Percentiles rank a stretch among this genome's conserved stretches.
These are phyloP conservation scores for Hemibagrus guttatus DNA, from an alignment of 2,797 vertebrate genomes.

Conservation along the genomic window DNA sequence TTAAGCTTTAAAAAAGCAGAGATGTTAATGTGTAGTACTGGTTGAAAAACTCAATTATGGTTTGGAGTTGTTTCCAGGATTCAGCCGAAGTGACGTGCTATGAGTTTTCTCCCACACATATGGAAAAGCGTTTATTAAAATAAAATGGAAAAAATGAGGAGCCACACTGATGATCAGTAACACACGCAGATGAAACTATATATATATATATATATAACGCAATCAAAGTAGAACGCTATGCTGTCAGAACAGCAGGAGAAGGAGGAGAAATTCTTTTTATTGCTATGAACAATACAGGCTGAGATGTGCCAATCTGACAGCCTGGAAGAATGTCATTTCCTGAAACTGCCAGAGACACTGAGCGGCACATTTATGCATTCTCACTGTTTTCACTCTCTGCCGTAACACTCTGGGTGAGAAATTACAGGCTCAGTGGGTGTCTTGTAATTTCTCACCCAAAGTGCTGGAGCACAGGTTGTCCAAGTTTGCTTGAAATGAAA, in stretches of 20 bases:
- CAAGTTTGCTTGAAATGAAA: neutral
- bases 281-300: slow-evolving; percentile 1
- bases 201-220: neutral
- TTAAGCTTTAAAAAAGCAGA: neutral
- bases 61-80: neutral
- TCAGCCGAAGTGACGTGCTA: too few relatives aligned
- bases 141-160: neutral
- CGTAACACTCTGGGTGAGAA: slow-evolving; percentile 7
- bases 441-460: slow-evolving; percentile 14
- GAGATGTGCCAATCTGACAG: slow-evolving; percentile 17
- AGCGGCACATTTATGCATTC: neutral
- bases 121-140: neutral
- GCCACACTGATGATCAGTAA: neutral
- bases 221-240: neutral
- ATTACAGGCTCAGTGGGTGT: slow-evolving; percentile 5
- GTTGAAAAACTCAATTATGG: neutral
- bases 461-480: neutral
- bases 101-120: neutral
- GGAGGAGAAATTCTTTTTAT: neutral
- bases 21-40: neutral
- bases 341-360: neutral
- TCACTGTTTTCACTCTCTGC: neutral
- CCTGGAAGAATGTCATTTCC: neutral
- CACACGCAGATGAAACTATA: neutral
- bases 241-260: neutral